Percentiles rank a stretch among this genome's conserved stretches.
These are phyloP conservation scores for Formica selysi DNA, from an alignment of 1,140 invertebrate genomes.

Conservation along the genomic window DNA sequence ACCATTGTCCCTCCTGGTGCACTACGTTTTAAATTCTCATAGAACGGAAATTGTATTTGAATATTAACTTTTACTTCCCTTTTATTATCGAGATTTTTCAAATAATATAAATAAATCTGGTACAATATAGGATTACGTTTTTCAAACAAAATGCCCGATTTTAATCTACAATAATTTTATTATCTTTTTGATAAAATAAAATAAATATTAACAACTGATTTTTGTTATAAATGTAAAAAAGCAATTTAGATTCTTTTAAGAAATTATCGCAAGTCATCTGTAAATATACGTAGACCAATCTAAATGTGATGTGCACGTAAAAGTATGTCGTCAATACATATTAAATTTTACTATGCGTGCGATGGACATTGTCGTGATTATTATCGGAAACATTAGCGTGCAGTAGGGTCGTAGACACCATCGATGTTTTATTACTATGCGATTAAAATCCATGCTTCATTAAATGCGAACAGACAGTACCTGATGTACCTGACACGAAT, in stretches of 20 bases:
- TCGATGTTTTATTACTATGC: slow-evolving; percentile 13
- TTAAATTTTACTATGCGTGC: slow-evolving; percentile 5
- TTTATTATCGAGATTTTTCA: not conserved
- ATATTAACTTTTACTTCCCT: slow-evolving; percentile 2
- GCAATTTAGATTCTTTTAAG: not conserved
- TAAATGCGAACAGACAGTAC: not conserved
- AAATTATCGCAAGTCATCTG: not conserved
- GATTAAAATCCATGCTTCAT: slow-evolving; percentile 22
- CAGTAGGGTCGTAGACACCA: slow-evolving; percentile 20
- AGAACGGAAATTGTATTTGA: not conserved
- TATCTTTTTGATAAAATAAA: not conserved
- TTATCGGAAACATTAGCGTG: slow-evolving; percentile 47
- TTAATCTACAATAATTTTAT: not conserved
- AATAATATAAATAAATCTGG: not conserved
- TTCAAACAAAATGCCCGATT: not conserved
- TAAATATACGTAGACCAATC: too few species aligned
- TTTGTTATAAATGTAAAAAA: not conserved
- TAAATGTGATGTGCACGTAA: not conserved
- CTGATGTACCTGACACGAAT: not conserved
- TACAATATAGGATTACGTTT: not conserved
- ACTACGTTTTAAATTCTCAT: not conserved
- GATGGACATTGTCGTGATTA: slow-evolving; percentile 13
- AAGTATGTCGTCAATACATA: slow-evolving; percentile 15
- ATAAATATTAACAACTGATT: too few species aligned
- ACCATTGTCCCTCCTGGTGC: slow-evolving; percentile 29